A percentile compares a stretch with the other conserved stretches of the same genome.
phyloP scores from a whole-genome alignment of 2,113 vertebrate species.

The Oncorhynchus clarkii region DNA sequence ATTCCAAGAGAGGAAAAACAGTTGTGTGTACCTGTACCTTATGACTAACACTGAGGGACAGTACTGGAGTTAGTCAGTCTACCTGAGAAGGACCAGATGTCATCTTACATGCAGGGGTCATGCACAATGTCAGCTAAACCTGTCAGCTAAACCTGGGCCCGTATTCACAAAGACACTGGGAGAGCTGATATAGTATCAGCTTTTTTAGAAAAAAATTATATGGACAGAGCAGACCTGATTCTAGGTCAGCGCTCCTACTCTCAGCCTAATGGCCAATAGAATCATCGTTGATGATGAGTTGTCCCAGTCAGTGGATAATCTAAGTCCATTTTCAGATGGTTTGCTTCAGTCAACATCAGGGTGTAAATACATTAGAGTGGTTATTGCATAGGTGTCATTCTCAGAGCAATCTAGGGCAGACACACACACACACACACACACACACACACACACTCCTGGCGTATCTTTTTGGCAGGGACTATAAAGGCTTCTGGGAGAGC shows the following conservation, averaged over 20 bases:
- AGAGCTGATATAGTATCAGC: too few species aligned
- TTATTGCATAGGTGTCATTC: slow-evolving; percentile 26
- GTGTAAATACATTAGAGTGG: slow-evolving; percentile 30
- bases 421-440: slow-evolving; percentile 18
- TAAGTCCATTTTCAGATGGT: slow-evolving; percentile 1
- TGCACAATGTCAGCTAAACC: too few species aligned
- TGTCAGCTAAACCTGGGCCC: too few species aligned
- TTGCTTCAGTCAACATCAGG: background rate
- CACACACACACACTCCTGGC: slow-evolving; percentile 18
- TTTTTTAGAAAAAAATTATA: too few species aligned
- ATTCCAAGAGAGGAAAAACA: too few species aligned
- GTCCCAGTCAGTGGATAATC: background rate
- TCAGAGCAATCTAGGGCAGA: background rate
- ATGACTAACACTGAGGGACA: too few species aligned
- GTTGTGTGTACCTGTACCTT: too few species aligned
- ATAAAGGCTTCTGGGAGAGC: slow-evolving; percentile 21
- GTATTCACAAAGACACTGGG: too few species aligned
- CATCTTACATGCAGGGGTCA: too few species aligned
- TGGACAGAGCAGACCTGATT: too few species aligned
- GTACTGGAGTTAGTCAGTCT: too few species aligned
- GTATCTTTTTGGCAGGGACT: slow-evolving; percentile 37
- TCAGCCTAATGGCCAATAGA: background rate
- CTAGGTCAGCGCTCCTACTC: background rate
- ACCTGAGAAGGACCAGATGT: too few species aligned
- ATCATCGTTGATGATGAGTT: background rate